phyloP scores from a whole-genome alignment of 2,113 vertebrate species.

The Indicator maculatus region DNA sequence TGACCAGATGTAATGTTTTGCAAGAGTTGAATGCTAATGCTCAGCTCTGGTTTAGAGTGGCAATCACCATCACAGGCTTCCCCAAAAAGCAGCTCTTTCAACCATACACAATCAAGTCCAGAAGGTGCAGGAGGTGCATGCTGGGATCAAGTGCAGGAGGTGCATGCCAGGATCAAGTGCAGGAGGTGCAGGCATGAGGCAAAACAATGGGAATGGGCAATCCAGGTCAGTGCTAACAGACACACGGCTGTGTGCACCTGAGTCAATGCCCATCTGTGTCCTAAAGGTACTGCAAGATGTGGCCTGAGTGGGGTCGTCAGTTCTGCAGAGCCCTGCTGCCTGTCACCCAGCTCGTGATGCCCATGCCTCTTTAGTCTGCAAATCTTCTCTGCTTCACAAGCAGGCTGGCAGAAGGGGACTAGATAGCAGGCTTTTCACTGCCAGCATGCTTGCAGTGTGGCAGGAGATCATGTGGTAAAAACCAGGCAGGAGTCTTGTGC shows the following conservation, averaged over 20 bases:
- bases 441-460: background rate
- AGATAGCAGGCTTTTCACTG: background rate
- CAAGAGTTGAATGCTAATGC: background rate
- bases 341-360: background rate
- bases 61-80: background rate
- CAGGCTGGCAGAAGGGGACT: background rate
- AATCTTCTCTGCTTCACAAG: accelerated
- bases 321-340: background rate
- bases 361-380: background rate
- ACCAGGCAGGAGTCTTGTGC: background rate
- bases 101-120: background rate
- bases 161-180: background rate
- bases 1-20: background rate
- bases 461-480: background rate
- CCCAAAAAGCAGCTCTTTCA: background rate
- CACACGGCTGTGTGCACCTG: background rate
- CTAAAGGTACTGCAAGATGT: background rate
- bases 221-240: background rate
- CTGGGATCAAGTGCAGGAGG: background rate
- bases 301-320: background rate
- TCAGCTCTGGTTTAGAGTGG: background rate
- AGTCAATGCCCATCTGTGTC: accelerated
- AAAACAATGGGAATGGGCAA: background rate
- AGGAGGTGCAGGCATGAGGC: background rate
- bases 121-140: too few species aligned